Evolutionary conservation across 2,113 vertebrate genomes (phyloP), one percentile per base, ranked within the genome.

Genomic region (Apistogramma diplotaenia): DNA sequence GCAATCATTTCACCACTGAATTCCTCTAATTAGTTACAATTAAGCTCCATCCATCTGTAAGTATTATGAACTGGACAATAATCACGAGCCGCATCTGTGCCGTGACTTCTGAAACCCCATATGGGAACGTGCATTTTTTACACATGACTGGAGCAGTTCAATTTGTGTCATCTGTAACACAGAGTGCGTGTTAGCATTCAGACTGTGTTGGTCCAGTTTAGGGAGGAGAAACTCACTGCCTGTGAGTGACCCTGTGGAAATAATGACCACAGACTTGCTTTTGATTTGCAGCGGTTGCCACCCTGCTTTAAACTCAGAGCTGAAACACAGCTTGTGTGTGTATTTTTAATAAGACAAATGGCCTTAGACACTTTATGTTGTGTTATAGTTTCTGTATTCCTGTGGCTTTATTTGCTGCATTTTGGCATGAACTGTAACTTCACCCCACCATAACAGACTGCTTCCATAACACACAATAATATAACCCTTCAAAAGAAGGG

Each of bases 141-240:
- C 84, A 84, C 90, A 81, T 86, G 90, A 83, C 61, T n/a, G 53
- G 40, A 89, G 49, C 60, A 25, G 83, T 92, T 89, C 76, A 89
- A 35, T 55, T n/a, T 53, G 78, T 21, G 33, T 89, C 85, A 87
- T 91, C 86, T 89, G 83, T 74, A 59, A 33, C 76, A 43, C 87
- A 85, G 80, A 72, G 27, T 35, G 76, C 0, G 51, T 55, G 60
- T 60, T 71, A 70, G 81, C 81, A 79, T 84, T 74, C 79, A 76
- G 86, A 53, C 71, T 55, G 78, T 82, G 78, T 81, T 31, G 59
- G 62, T 62, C 71, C 72, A 60, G 77, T 74, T 83, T 37, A 72
- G 43, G 56, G 35, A 81, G 72, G 78, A 19, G 58, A 70, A 51
- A 15, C 40, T 18, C 10, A 29, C 31, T 2, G 76, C 65, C 78